Base-by-base conservation (phyloP, 2,797 vertebrate species). In the Sebastes umbrosus region DNA sequence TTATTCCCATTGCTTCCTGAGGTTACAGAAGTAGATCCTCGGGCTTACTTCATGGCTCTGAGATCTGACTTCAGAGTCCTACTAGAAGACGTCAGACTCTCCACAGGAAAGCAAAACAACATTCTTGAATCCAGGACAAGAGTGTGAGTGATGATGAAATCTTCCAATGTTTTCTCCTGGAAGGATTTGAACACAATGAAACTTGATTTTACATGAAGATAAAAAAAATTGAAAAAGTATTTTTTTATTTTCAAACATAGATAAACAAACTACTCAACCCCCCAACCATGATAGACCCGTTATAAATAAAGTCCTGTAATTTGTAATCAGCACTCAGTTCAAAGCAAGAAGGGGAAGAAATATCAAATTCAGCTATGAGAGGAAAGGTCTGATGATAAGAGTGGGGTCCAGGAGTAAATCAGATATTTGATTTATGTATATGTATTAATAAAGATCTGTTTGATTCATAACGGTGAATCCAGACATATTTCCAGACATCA, bases 61-160 rank as follows among this genome's bases (percentile, higher is more conserved):
- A 75, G 73, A 55, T 65, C 9, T 25, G 71, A 84, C 70, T 64
- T 75, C 59, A 79, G 70, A 63, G 55, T 36, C 4, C 2, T 5
- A 9, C 16, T 76, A 67, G 43, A 36, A 57, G 65, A 84, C 66
- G 66, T 88, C 88, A 84, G 77, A 72, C 34, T 68, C 72, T 88
- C 75, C 39, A 27, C 80, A 84, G 74, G 55, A 85, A 87, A 83
- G 32, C 54, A 85, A 75, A 89, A 84, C 75, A 74, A 84, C 69
- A 84, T 88, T 90, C 87, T 71, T 87, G 87, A 92, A 85, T 75
- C 75, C 34, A 34, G 70, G 43, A 88, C 80, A 90, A 70, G 27
- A 77, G 69, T 0, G 22, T 64, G 83, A 81, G 72, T 6, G 76
- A 90, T 24, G 72, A 34, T 3, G 60, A 70, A 64, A 62, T 11